Base-by-base conservation (phyloP, 2,797 vertebrate genomes). In the Zenarchopterus dispar region DNA sequence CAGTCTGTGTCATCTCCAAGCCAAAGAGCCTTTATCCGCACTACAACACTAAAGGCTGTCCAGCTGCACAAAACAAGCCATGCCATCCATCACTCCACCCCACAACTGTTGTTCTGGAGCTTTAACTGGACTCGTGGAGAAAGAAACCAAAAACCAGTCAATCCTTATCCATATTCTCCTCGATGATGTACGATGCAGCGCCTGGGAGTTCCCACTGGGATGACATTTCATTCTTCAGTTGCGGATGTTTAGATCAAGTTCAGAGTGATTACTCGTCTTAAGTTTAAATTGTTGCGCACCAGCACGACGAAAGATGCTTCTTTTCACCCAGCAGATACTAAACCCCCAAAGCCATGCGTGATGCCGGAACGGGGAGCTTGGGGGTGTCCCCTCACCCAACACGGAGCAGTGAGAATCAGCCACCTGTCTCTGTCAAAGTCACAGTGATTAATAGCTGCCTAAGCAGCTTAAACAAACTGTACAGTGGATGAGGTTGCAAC, bases 341-440 rank as follows among this genome's bases (percentile, higher is more conserved):
- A 39, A 13, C 36, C 28, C 36, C 13, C 16, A 13, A 36, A 56
- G 61, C 75, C 78, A 78, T 76, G 74, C 76, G 66, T 64, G 59
- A 52, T 22, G 70, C 51, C n/a, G 3, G 70, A 46, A 68, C 58
- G 23, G 7, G 56, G 19, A 33, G 41, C 42, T 19, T 2, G 36
- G 36, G 16, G 23, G 45, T 15, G 1, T 42, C 8, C 52, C 36
- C 36, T 15, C 36, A 39, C 36, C 36, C 36, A 48, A 36, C 23
- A 44, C 60, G 3, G 52, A 26, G 69, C 51, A 53, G 59, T 67
- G 81, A 56, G 69, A 87, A 76, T 47, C 58, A 61, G 76, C 84
- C 85, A 86, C 77, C 84, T 84, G 87, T 52, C 66, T 78, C 58
- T 78, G 75, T 82, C 77, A 74, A 66, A 79, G 76, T 77, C 75